Base-by-base conservation (phyloP, 2,113 vertebrate genomes). In the sheep (Ovis aries) region DNA sequence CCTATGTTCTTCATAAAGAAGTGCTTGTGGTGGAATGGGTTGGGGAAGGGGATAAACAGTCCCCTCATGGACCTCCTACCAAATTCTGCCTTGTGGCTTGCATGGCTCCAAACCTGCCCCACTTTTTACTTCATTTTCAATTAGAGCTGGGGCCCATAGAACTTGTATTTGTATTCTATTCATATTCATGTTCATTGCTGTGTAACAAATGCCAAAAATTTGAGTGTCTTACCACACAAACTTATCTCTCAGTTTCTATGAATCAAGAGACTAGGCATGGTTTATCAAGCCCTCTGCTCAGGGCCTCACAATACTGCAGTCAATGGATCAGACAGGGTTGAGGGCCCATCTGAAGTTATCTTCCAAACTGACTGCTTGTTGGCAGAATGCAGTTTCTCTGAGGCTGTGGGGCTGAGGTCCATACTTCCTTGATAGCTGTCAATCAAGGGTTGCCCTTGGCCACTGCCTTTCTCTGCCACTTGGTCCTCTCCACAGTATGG, bases 121-220 rank as follows among this genome's bases (percentile, higher is more conserved):
- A 59, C n/a, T 67, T 92, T 90, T 85, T 74, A 48, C 55, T 97
- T 97, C 25, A 31, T 88, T 36, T n/a, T 67, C 90, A 95, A 23
- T 84, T 90, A 91, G 53, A 83, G 36, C 40, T 91, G 80, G 84
- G 55, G 40, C 53, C 62, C 86, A 17, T 87, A 80, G 92, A 91
- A 90, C 64, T 55, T 82, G 48, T 53, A 60, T 78, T 67, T 10
- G 6, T 88, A 81, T 88, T 92, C 45, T 89, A 48, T 31, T 78
- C 74, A 16, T 78, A 48, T 71, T 36, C 64, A 36, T 71, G 64
- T 78, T 45, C 74, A 43, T 57, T 86, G 78, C 52, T 64, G 11
- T 92, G 19, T 57, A 89, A 85, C 25, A 88, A 64, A 52, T 52
- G 9, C 52, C 52, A 78, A 83, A 52, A 27, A 31, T 77, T 78